phyloP scores from a whole-genome alignment of 2,113 vertebrate species.

The Aleadryas rufinucha region DNA sequence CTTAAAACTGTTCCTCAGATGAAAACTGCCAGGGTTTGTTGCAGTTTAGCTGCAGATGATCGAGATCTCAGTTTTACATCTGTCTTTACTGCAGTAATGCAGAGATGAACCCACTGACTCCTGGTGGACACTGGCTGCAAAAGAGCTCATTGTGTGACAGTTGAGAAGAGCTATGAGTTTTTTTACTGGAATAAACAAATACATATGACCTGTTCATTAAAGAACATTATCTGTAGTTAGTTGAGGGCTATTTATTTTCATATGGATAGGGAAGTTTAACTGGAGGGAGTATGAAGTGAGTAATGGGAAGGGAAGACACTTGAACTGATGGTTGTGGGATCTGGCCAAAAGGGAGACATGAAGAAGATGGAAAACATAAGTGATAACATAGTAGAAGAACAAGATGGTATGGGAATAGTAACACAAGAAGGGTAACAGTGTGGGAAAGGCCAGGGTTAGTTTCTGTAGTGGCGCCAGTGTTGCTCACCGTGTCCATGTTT shows the following conservation, averaged over 20 bases:
- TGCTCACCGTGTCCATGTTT: not conserved
- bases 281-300: not conserved
- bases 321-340: not conserved
- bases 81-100: constrained; percentile 21
- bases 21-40: constrained; percentile 36
- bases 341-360: not conserved
- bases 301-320: not conserved
- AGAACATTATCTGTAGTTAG: not conserved
- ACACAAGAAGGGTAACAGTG: not conserved
- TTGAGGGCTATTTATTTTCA: not conserved
- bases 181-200: not conserved
- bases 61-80: not conserved
- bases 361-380: constrained; percentile 26
- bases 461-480: not conserved
- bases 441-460: not conserved
- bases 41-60: constrained; percentile 13
- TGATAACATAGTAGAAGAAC: not conserved
- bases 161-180: not conserved
- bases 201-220: not conserved
- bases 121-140: not conserved
- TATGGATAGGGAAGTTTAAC: not conserved
- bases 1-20: constrained; percentile 21
- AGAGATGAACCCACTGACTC: not conserved
- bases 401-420: not conserved
- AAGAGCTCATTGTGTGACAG: not conserved